phyloP scores from a whole-genome alignment of 2,113 vertebrate species.

The Nestor notabilis region DNA sequence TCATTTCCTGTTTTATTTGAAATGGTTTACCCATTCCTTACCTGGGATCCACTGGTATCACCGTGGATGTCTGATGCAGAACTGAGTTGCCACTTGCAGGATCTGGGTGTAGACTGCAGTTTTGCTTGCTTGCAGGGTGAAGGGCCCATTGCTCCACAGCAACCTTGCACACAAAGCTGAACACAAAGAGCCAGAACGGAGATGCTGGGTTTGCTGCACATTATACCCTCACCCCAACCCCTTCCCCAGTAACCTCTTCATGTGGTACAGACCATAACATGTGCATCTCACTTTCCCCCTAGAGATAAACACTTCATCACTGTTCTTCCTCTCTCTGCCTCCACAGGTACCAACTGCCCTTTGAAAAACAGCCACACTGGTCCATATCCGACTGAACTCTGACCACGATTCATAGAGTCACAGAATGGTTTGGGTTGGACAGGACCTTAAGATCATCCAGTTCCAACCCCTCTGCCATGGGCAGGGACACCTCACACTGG shows the following conservation, averaged over 20 bases:
- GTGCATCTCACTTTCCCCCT: background rate
- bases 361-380: background rate
- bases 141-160: background rate
- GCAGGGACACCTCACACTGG: background rate
- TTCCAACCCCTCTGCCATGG: background rate
- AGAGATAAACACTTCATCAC: background rate
- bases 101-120: background rate
- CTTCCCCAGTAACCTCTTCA: background rate
- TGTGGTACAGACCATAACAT: background rate
- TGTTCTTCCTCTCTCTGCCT: background rate
- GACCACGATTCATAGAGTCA: background rate
- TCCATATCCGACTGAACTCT: background rate
- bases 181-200: background rate
- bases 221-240: background rate
- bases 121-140: background rate
- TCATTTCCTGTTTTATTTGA: constrained; percentile 10
- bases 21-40: background rate
- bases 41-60: background rate
- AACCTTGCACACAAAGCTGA: background rate
- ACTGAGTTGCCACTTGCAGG: background rate
- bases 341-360: background rate
- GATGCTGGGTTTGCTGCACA: background rate
- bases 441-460: background rate
- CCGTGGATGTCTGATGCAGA: background rate
- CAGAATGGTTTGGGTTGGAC: background rate